Base-by-base conservation (phyloP, 2,113 vertebrate genomes). In the Mola mola region DNA sequence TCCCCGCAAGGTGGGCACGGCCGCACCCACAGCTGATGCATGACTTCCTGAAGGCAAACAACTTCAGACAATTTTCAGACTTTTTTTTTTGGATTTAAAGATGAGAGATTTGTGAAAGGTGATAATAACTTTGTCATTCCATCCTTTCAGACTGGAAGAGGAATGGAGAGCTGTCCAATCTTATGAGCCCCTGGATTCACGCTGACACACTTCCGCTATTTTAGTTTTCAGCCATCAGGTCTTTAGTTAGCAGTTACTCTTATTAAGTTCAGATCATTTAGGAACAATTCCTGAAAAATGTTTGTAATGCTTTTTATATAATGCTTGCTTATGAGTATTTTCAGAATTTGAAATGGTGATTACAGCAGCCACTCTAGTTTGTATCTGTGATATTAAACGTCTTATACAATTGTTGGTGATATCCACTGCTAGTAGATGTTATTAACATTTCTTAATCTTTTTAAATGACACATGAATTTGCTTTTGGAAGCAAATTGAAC, bases 1-100 rank as follows among this genome's bases (percentile, higher is more conserved):
- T 19, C 90, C 92, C 9, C 92, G 84, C 66, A 88, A 85, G 90
- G 90, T 91, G 62, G 36, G 66, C 5, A 0, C 29, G 1, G 17
- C 22, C 13, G 16, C 46, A 40, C 49, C 11, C 0, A 21, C 33
- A 1, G 42, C 20, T 26, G 19, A 43, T 11, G 3, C 1, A n/a
- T 47, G 34, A 37, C 21, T 31, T 31, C 17, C 12, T 43, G 16
- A 9, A 28, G 15, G 1, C 3, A 17, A 21, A 25, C 9, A 26
- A 4, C 15, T 5, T n/a, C n/a, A n/a, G n/a, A n/a, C n/a, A n/a
- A n/a, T n/a, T n/a, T n/a, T n/a, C 17, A 29, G 25, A 10, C 8
- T 8, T 15, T 36, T 15, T 3, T 15, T 13, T 31, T 16, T 62
- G 24, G 12, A 9, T 29, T 11, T 21, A 15, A 11, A 28, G 28